These are phyloP conservation scores for Sinodicranocentrus sp. DNA, from an alignment of 2,888 invertebrate species.

Conservation along the genomic window DNA sequence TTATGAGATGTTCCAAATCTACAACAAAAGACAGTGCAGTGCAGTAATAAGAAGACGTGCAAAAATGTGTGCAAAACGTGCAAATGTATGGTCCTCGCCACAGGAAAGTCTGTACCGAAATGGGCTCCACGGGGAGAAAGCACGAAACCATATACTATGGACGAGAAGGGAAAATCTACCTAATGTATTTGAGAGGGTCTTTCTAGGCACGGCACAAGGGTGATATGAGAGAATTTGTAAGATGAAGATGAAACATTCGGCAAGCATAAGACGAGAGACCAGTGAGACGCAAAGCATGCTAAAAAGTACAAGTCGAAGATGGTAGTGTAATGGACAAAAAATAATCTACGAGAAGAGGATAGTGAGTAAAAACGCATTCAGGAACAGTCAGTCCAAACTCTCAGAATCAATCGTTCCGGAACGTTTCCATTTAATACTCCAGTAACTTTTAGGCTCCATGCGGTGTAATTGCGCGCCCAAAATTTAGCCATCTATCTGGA, in stretches of 20 bases:
- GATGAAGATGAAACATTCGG: background rate
- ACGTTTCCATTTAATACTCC: constrained; percentile 34
- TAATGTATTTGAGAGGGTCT: background rate
- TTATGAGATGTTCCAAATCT: background rate
- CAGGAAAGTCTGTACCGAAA: constrained; percentile 44
- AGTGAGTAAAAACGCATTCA: constrained; percentile 22
- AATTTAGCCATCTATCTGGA: too few species aligned
- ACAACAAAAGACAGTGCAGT: constrained; percentile 36
- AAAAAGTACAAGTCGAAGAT: constrained; percentile 11
- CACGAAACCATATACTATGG: constrained; percentile 32
- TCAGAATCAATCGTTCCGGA: constrained; percentile 39
- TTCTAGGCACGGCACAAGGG: constrained; percentile 8
- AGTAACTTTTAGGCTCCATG: constrained; percentile 15
- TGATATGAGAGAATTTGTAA: background rate
- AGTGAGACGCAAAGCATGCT: too few species aligned
- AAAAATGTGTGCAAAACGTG: constrained; percentile 42
- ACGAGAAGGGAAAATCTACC: constrained; percentile 6
- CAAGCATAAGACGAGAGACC: too few species aligned
- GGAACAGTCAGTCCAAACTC: background rate
- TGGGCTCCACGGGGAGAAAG: constrained; percentile 44
- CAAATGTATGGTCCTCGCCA: constrained; percentile 47
- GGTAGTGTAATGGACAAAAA: constrained; percentile 4
- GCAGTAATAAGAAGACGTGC: constrained; percentile 31
- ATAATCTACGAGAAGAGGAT: background rate
- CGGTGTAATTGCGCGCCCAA: too few species aligned